Evolutionary conservation across 2,113 vertebrate species (phyloP).

Genomic region (Sus scrofa): DNA sequence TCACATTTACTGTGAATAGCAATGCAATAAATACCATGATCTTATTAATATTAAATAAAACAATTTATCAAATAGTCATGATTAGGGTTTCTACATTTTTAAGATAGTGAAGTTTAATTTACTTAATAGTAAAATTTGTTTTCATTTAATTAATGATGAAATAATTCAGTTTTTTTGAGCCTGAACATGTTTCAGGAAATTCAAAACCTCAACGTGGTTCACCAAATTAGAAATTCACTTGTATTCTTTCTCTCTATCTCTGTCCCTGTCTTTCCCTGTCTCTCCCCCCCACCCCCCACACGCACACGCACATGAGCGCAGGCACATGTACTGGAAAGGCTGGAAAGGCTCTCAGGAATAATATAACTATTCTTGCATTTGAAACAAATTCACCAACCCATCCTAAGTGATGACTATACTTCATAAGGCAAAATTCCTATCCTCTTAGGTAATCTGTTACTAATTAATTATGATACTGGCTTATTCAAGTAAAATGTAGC

Average conservation of each 20-base stretch:
- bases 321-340: background rate
- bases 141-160: constrained; percentile 11
- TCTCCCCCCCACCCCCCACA: rapidly evolving
- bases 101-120: background rate
- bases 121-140: background rate
- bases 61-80: constrained; percentile 5
- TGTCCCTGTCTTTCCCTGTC: rapidly evolving
- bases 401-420: background rate
- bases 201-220: background rate
- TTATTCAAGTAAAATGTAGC: constrained; percentile 47
- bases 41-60: constrained; percentile 42
- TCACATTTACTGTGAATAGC: background rate
- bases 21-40: background rate
- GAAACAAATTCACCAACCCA: background rate
- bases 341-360: background rate
- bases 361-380: background rate
- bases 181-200: constrained; percentile 13
- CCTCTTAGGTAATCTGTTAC: background rate
- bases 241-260: background rate
- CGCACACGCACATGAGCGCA: background rate
- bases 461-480: constrained; percentile 12
- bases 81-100: background rate
- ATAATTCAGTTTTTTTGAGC: background rate
- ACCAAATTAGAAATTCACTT: constrained; percentile 43
- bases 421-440: background rate